Percentiles rank a stretch among this genome's conserved stretches.
phyloP scores from a whole-genome alignment of 1,140 invertebrate genomes.

The Pectinophora gossypiella region DNA sequence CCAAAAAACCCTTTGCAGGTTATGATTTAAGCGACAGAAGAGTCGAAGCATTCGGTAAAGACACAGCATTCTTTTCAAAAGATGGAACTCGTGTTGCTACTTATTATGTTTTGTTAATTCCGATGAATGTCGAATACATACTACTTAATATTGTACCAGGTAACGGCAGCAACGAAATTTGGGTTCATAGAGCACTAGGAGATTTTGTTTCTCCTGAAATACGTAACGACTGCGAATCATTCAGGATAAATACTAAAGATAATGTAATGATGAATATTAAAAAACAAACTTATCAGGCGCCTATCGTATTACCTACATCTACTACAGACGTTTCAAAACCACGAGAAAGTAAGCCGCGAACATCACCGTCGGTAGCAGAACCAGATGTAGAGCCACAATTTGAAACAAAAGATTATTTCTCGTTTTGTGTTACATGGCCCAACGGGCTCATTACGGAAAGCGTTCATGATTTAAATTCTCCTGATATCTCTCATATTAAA shows the following conservation, averaged over 20 bases:
- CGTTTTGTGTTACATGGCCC: slow-evolving; percentile 68
- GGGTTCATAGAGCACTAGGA: slow-evolving; percentile 45
- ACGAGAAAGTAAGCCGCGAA: no score
- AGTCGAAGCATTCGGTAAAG: slow-evolving; percentile 68
- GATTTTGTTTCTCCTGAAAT: slow-evolving; percentile 31
- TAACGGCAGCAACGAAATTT: slow-evolving; percentile 44
- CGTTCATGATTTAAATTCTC: slow-evolving; percentile 47
- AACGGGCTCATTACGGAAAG: slow-evolving; percentile 73
- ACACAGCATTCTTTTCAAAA: slow-evolving; percentile 57
- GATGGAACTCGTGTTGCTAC: slow-evolving; percentile 64
- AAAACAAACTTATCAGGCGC: slow-evolving; percentile 40
- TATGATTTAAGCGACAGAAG: slow-evolving; percentile 70
- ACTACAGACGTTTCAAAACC: no score
- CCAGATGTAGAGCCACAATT: neutral
- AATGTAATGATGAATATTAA: slow-evolving; percentile 57
- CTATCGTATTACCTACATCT: slow-evolving; percentile 7
- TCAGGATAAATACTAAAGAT: slow-evolving; percentile 46
- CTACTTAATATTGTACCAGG: slow-evolving; percentile 41
- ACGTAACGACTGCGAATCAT: slow-evolving; percentile 34
- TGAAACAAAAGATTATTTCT: slow-evolving; percentile 42
- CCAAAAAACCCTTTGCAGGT: slow-evolving; percentile 45
- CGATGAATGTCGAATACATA: slow-evolving; percentile 51
- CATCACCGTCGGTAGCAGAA: neutral
- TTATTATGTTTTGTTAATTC: slow-evolving; percentile 60
- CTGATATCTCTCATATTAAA: slow-evolving; percentile 67